Base-by-base conservation (phyloP, 2,113 vertebrate species). In the Cricetomys ansorgei region DNA sequence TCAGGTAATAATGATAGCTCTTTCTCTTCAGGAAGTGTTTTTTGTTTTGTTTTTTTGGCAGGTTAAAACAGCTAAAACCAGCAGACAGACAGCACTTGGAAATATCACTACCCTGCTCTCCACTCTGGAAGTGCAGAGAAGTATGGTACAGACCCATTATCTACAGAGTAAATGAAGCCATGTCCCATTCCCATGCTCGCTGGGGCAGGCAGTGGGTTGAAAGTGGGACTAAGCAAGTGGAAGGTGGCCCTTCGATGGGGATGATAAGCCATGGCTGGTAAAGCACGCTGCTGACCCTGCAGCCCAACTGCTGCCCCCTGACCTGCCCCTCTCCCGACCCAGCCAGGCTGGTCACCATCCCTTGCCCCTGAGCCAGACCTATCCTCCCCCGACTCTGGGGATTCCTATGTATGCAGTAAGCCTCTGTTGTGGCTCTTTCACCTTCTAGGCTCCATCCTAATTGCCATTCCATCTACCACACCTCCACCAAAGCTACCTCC, bases 251-350 rank as follows among this genome's bases (percentile, higher is more conserved):
- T 4, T 27, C 72, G 94, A 97, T 97, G 65, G 53, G 29, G 27
- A 37, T 65, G 94, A 97, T 97, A 97, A 97, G 69, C 73, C 95
- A 93, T 5, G 43, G 5, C 50, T 11, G 59, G 57, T n/a, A 27
- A 70, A 37, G 21, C 62, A n/a, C 59, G 11, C n/a, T 16, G 12
- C 48, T 31, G 34, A 7, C n/a, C 34, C 53, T 31, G 15, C 0
- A 12, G 21, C 43, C 43, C 31, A 62, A 0, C 17, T n/a, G 76
- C 40, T n/a, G 15, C 3, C 40, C 37, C 48, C 6, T 37, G 75
- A 17, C 55, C 45, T 69, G 79, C 37, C 31, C 55, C 55, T 31
- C 92, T 69, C 80, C 34, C 0, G 17, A 12, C 57, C 37, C 2
- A 83, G 55, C 55, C 55, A 62, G n/a, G 57, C 27, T 48, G 16